Evolutionary conservation across 1,140 invertebrate genomes (phyloP), one percentile per base, ranked within the genome.

Genomic region (Trinorchestia longiramus): DNA sequence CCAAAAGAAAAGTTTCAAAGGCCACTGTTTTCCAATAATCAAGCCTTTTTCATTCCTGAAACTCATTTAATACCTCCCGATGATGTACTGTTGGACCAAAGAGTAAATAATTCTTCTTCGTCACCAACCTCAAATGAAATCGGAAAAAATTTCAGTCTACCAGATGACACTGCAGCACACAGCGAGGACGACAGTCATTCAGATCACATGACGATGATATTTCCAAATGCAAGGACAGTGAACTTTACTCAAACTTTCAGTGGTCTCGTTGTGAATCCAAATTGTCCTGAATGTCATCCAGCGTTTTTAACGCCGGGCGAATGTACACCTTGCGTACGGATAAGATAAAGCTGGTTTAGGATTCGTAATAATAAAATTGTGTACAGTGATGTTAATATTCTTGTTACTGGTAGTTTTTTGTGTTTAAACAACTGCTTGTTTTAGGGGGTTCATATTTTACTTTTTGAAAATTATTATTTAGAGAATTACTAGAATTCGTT

Each of bases 281-380:
- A 95, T 88, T 97, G 96, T 88, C 96, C 96, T 11, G 77, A 96
- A 77, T 97, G 96, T 88, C 96, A 97, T 62, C 96, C 96, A 41
- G 96, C 62, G 6, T 97, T 97, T 47, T 95, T 97, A 42, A 96
- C 95, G n/a, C 96, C 96, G 43, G 96, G 96, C 1, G 53, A 96
- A 90, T 97, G 96, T 57, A 77, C 92, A 11, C 96, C 96, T 44
- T 97, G 96, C 94, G 96, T 97, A 41, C 95, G 96, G 40, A 97
- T 97, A 62, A 96, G 95, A 91, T 96, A 87, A 91, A 44, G 40
- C 17, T 44, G 41, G 88, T 90, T 41, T 90, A 42, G 88, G 4
- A 90, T 3, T 36, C 36, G 88, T 87, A 42, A 77, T 77, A 23
- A 36, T 77, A 3, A 77, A 77, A 11, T 77, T 77, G 11, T 77